These are phyloP conservation scores for Calypte anna DNA, from an alignment of 2,113 vertebrate species.

Conservation along the genomic window DNA sequence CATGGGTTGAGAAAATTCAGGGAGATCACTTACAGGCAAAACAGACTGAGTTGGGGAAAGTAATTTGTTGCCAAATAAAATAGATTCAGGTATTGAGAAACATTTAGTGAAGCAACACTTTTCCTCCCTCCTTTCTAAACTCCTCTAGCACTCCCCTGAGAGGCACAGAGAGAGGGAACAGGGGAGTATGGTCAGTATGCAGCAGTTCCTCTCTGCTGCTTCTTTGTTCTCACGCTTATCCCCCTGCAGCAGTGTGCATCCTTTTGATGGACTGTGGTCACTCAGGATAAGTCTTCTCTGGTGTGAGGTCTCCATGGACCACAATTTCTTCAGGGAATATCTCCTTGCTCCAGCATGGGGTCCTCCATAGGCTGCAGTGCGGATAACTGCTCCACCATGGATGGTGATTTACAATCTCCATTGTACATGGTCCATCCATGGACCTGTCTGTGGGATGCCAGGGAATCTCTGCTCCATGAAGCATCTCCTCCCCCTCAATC, in stretches of 20 bases:
- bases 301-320: not conserved
- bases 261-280: accelerated
- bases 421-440: no score
- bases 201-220: not conserved
- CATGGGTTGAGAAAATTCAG: not conserved
- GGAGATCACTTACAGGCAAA: not conserved
- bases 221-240: not conserved
- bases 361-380: not conserved
- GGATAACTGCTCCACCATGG: not conserved
- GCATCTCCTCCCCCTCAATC: not conserved
- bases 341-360: not conserved
- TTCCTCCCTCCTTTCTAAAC: not conserved
- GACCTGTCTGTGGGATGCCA: not conserved
- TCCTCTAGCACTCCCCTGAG: not conserved
- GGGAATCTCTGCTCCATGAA: not conserved
- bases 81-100: not conserved
- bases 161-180: not conserved
- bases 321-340: not conserved
- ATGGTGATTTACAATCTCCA: no score
- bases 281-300: not conserved
- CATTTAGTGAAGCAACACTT: not conserved
- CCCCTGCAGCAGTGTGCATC: no score
- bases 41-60: not conserved
- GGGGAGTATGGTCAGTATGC: not conserved
- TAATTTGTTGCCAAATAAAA: not conserved